Evolutionary conservation across 2,113 vertebrate species (phyloP).

Genomic region (Ailuropoda melanoleuca): DNA sequence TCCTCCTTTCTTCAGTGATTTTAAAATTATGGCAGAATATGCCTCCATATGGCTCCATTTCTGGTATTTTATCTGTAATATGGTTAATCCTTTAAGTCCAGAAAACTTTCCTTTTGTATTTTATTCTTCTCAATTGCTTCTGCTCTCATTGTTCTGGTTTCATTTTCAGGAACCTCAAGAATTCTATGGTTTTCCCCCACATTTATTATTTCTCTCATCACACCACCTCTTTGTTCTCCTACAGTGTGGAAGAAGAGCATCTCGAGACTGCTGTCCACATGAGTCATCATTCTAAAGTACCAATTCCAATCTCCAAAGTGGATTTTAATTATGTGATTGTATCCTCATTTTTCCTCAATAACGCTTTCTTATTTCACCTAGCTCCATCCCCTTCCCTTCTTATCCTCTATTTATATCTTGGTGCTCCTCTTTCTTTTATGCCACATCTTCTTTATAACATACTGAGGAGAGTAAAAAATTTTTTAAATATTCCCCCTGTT

Average conservation of each 20-base stretch:
- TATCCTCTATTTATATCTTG: background rate
- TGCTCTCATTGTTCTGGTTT: background rate
- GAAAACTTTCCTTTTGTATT: background rate
- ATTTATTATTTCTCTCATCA: background rate
- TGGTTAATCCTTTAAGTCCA: background rate
- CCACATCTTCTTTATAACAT: background rate
- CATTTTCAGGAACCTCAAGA: background rate
- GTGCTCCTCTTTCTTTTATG: background rate
- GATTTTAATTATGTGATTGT: background rate
- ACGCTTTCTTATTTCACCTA: background rate
- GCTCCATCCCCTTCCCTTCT: background rate
- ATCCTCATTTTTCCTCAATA: background rate
- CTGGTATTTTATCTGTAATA: background rate
- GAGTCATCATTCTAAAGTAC: background rate
- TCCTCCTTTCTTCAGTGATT: background rate
- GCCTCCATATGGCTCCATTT: background rate
- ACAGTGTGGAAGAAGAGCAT: background rate
- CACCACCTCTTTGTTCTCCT: background rate
- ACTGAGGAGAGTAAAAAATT: background rate
- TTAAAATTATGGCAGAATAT: background rate
- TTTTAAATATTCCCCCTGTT: background rate
- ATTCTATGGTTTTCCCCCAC: background rate
- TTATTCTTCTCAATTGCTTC: background rate
- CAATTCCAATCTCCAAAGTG: background rate
- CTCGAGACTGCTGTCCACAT: background rate